These are phyloP conservation scores for Poecilobothrus nobilitatus DNA, from an alignment of 2,888 invertebrate species.

Conservation along the genomic window DNA sequence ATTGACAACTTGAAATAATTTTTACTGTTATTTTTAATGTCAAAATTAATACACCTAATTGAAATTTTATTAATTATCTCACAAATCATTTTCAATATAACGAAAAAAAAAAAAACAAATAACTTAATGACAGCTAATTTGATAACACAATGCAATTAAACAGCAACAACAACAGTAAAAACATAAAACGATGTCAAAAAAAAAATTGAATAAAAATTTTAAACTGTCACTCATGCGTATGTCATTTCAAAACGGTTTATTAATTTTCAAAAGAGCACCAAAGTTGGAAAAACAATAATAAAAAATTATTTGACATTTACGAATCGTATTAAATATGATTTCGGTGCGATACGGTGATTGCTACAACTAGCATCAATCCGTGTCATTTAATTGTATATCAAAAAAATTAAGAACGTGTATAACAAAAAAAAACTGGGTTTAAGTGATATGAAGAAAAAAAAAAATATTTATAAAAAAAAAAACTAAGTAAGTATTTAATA, in stretches of 20 bases:
- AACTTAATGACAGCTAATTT: background rate
- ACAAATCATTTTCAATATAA: background rate
- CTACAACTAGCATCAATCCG: too few relatives aligned
- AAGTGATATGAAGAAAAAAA: too few relatives aligned
- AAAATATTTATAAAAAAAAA: too few relatives aligned
- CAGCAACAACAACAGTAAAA: background rate
- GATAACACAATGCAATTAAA: background rate
- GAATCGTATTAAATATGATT: too few relatives aligned
- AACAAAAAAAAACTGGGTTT: too few relatives aligned
- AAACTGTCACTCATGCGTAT: background rate
- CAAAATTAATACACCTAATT: slow-evolving; percentile 1
- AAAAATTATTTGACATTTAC: too few relatives aligned
- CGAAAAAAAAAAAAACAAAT: too few relatives aligned
- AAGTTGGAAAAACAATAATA: too few relatives aligned
- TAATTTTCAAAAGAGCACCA: background rate
- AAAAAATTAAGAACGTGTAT: too few relatives aligned
- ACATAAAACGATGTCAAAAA: background rate
- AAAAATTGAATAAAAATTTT: background rate
- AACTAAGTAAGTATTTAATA: too few relatives aligned
- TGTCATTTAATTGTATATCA: too few relatives aligned
- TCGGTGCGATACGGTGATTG: too few relatives aligned
- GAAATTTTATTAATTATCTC: background rate
- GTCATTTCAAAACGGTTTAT: slow-evolving; percentile 3
- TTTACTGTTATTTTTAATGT: background rate
- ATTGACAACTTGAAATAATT: background rate